A percentile compares a stretch with the other conserved stretches of the same genome.
These are phyloP conservation scores for Nothoprocta perdicaria DNA, from an alignment of 2,113 vertebrate species.

Conservation along the genomic window DNA sequence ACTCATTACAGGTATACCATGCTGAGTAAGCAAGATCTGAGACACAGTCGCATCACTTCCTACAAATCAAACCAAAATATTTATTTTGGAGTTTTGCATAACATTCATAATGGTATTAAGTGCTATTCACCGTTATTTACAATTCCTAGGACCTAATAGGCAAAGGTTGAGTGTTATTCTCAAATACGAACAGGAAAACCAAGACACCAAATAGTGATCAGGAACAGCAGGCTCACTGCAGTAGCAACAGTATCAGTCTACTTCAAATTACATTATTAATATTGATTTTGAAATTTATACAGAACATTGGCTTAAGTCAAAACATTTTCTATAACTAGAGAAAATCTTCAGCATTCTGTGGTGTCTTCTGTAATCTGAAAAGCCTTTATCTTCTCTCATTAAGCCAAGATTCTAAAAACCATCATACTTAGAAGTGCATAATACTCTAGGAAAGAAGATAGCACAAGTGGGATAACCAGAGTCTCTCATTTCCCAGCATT, in stretches of 20 bases:
- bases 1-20: conserved; percentile 91
- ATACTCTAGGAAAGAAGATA: background rate
- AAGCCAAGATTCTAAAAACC: background rate
- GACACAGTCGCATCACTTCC: conserved; percentile 89
- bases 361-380: background rate
- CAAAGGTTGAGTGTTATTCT: background rate
- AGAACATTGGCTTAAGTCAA: background rate
- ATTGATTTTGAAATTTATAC: background rate
- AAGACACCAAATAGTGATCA: background rate
- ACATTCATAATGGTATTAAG: background rate
- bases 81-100: background rate
- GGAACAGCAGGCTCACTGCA: background rate
- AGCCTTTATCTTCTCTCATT: background rate
- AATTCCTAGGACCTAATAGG: background rate
- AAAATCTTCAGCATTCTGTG: background rate
- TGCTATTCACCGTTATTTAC: background rate
- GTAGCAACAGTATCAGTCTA: background rate
- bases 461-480: background rate
- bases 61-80: conserved; percentile 58
- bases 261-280: background rate
- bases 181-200: background rate
- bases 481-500: background rate
- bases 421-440: background rate
- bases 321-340: background rate
- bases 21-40: conserved; percentile 93